These are phyloP conservation scores for Stenurella melanura DNA, from an alignment of 2,888 invertebrate species.

Conservation along the genomic window DNA sequence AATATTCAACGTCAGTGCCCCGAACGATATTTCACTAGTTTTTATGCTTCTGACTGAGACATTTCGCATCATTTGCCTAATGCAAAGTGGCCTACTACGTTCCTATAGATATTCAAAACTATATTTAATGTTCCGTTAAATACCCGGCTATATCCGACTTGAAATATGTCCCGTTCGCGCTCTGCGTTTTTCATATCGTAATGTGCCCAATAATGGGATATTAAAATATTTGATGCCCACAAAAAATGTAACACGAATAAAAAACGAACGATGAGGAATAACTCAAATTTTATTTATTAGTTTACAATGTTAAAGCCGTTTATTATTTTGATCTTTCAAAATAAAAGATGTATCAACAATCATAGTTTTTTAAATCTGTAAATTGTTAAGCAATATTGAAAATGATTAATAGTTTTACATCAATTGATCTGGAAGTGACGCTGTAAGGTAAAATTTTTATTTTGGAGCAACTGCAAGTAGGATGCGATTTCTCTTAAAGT, in stretches of 20 bases:
- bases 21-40: slow-evolving; percentile 68
- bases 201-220: not conserved
- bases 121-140: slow-evolving; percentile 73
- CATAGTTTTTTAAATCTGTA: too few relatives aligned
- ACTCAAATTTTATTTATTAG: too few relatives aligned
- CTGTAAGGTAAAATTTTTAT: too few relatives aligned
- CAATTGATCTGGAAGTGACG: too few relatives aligned
- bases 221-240: not conserved
- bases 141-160: slow-evolving; percentile 58
- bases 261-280: too few relatives aligned
- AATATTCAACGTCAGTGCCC: slow-evolving; percentile 68
- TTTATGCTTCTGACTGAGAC: slow-evolving; percentile 66
- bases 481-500: too few relatives aligned
- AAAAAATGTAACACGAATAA: not conserved
- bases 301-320: too few relatives aligned
- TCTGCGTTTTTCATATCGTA: slow-evolving; percentile 1
- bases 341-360: too few relatives aligned
- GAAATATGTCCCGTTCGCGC: slow-evolving; percentile 51
- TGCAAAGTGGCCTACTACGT: slow-evolving; percentile 70
- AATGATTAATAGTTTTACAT: too few relatives aligned
- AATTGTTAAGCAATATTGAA: too few relatives aligned
- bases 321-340: too few relatives aligned
- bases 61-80: slow-evolving; percentile 71
- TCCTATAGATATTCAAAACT: slow-evolving; percentile 70
- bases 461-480: too few relatives aligned